Base-by-base conservation (phyloP, 2,113 vertebrate species). In the Copsychus sechellarum region DNA sequence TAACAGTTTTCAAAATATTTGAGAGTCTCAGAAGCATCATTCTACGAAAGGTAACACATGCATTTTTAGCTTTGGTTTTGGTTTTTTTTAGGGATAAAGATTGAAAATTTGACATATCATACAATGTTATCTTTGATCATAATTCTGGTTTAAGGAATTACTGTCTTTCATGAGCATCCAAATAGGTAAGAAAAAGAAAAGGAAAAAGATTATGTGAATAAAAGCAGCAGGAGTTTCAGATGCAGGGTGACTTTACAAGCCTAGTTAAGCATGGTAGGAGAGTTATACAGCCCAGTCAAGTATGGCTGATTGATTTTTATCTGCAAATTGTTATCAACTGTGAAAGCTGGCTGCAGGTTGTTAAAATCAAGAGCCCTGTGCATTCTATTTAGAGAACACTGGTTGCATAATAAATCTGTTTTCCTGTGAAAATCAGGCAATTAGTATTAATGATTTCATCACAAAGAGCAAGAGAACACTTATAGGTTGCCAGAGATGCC, bases 281-380 rank as follows among this genome's bases (percentile, higher is more conserved):
- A 93, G 78, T 96, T 96, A 95, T 81, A 90, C 38, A 92, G 64
- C 83, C 70, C 29, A 94, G 79, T 91, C 84, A 92, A 95, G 91
- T 88, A 97, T 92, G 96, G 93, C n/a, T 61, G 86, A 97, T 96
- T 97, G 97, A 97, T 97, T 98, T 97, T 98, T 97, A 97, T 98
- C 96, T 96, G 81, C 89, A 97, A 97, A 97, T 96, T 97, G 86
- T 92, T 97, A 96, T 95, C 50, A 93, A 96, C 92, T 96, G 85
- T 96, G 91, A 97, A 96, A 95, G 82, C 87, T 93, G 74, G 65
- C 71, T 95, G 61, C 84, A 81, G 95, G 93, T 95, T 97, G 88
- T 93, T 94, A 94, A 95, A 97, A 97, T 92, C 83, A 87, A 97
- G 87, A 96, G 56, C 38, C 43, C 76, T 72, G 83, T 91, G 86